Conservation (phyloP, 2,113 vertebrate genomes). For the Gasterosteus aculeatus region DNA sequence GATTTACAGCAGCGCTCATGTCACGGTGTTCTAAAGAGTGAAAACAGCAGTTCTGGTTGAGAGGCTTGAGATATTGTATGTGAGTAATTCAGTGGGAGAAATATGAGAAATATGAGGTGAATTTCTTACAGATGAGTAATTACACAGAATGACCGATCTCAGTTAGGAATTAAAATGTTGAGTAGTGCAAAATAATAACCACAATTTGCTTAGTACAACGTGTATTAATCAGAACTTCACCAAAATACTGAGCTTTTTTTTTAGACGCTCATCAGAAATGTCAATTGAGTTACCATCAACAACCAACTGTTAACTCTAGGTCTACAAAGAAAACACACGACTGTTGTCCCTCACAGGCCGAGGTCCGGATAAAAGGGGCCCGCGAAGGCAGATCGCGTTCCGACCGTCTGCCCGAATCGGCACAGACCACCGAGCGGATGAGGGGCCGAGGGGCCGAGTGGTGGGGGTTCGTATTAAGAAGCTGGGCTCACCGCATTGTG, state of each 20-base stretch:
- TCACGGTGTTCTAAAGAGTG: slow-evolving; percentile 10
- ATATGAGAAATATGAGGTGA: background rate
- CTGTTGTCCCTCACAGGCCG: slow-evolving; percentile 4
- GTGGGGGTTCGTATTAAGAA: slow-evolving; percentile 30
- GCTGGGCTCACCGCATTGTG: slow-evolving; percentile 56
- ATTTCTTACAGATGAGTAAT: slow-evolving; percentile 25
- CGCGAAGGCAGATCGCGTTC: background rate
- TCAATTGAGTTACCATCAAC: background rate
- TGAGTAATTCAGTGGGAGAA: background rate
- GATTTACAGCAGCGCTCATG: background rate
- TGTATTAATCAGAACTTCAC: background rate
- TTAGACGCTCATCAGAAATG: background rate
- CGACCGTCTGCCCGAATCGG: too few species aligned
- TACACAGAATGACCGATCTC: background rate
- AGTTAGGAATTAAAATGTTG: background rate
- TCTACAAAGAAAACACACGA: slow-evolving; percentile 18
- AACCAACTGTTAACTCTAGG: background rate
- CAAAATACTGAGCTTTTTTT: background rate
- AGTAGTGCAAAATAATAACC: background rate
- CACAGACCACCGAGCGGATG: background rate
- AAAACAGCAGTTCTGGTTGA: background rate
- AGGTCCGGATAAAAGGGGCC: background rate
- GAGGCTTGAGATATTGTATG: slow-evolving; percentile 7
- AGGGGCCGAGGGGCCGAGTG: background rate
- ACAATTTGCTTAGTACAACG: background rate